Evolutionary conservation across 2,797 vertebrate genomes (phyloP).

Genomic region (Crenuchus spilurus): DNA sequence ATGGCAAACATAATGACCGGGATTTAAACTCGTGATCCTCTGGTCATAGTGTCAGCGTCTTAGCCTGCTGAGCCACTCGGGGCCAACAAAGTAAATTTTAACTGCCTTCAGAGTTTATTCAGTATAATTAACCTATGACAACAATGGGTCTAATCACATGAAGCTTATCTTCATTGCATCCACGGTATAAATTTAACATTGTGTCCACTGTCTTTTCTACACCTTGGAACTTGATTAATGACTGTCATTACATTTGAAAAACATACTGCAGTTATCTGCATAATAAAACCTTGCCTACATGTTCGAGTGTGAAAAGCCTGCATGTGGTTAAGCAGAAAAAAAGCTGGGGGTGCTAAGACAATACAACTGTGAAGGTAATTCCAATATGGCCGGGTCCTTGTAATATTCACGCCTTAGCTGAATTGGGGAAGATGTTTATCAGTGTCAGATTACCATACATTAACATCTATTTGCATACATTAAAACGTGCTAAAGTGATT

Average conservation of each 20-base stretch:
- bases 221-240: too few species aligned
- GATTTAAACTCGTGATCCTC: too few species aligned
- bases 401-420: constrained; percentile 19
- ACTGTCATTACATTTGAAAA: too few species aligned
- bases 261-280: not conserved
- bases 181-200: too few species aligned
- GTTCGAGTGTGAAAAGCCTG: not conserved
- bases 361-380: constrained; percentile 9
- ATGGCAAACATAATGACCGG: too few species aligned
- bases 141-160: not conserved
- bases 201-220: too few species aligned
- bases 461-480: constrained; percentile 54
- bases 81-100: too few species aligned
- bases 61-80: too few species aligned
- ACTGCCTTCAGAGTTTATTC: too few species aligned
- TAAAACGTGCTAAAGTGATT: constrained; percentile 29
- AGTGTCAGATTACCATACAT: constrained; percentile 51
- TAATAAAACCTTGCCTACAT: not conserved
- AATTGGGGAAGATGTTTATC: constrained; percentile 45
- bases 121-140: not conserved
- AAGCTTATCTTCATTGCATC: not conserved
- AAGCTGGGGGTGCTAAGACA: constrained; percentile 3
- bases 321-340: not conserved
- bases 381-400: constrained; percentile 27
- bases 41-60: too few species aligned